Evolutionary conservation across 2,113 vertebrate species (phyloP).

Genomic region (Phyllostomus hastatus): DNA sequence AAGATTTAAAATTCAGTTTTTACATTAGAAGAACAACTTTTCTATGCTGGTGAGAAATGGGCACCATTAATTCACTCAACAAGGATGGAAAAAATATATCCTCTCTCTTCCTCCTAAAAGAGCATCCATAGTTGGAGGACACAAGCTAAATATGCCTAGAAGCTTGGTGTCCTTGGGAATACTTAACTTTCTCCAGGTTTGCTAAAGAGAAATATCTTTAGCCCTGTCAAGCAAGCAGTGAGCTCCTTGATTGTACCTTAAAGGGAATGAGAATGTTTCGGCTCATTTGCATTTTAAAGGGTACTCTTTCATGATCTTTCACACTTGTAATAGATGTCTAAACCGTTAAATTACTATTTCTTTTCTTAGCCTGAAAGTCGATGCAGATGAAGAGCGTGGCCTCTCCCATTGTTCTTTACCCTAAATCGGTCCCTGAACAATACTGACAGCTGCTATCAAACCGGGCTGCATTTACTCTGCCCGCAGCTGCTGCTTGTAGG

Average conservation of each 20-base stretch:
- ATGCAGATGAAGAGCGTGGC: constrained; percentile 79
- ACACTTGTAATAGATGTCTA: constrained; percentile 82
- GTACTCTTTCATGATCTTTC: constrained; percentile 78
- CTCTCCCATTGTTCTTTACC: constrained; percentile 82
- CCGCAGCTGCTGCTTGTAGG: constrained; percentile 83
- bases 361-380: constrained; percentile 84
- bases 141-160: background rate
- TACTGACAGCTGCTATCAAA: constrained; percentile 96
- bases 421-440: constrained; percentile 89
- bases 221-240: background rate
- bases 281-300: constrained; percentile 80
- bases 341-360: constrained; percentile 84
- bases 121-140: background rate
- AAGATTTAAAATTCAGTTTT: background rate
- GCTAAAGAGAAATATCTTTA: constrained; percentile 40
- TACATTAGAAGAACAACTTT: background rate
- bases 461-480: constrained; percentile 77
- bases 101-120: background rate
- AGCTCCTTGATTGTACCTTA: constrained; percentile 59
- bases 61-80: background rate
- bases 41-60: background rate
- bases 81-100: background rate
- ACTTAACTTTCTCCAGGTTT: constrained; percentile 46
- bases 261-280: constrained; percentile 65
- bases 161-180: constrained; percentile 31